phyloP scores from a whole-genome alignment of 1,140 invertebrate species.

The Lepidurus couesii region DNA sequence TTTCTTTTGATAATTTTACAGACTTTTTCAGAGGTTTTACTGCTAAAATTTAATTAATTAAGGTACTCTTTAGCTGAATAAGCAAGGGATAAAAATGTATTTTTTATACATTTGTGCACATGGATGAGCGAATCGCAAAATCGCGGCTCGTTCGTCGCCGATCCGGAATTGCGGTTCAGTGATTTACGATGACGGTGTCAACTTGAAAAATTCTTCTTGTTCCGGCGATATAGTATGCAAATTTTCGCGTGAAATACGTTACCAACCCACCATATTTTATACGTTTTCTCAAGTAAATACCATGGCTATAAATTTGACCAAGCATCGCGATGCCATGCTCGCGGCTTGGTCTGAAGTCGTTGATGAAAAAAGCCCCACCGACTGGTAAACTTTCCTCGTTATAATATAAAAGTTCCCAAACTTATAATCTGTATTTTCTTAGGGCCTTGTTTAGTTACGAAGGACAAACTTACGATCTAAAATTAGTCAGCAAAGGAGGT shows the following conservation, averaged over 20 bases:
- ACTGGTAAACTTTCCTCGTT: slow-evolving; percentile 54
- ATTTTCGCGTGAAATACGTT: neutral
- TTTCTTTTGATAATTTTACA: neutral
- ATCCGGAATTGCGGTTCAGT: neutral
- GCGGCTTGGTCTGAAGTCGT: slow-evolving; percentile 78
- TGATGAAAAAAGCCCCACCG: slow-evolving; percentile 67
- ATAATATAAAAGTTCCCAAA: neutral
- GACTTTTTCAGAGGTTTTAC: neutral
- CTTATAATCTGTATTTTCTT: slow-evolving; percentile 38
- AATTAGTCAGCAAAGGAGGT: slow-evolving; percentile 70
- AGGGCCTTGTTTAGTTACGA: slow-evolving; percentile 91
- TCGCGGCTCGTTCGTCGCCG: neutral
- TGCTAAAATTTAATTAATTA: neutral
- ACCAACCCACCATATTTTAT: neutral
- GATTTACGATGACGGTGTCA: neutral
- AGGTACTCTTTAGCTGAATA: neutral
- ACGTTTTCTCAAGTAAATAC: neutral
- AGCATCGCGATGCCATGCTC: slow-evolving; percentile 62
- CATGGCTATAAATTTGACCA: slow-evolving; percentile 78
- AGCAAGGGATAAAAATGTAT: neutral
- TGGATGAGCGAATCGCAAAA: neutral
- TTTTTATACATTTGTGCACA: neutral
- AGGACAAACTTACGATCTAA: slow-evolving; percentile 76
- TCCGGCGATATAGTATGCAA: slow-evolving; percentile 12
- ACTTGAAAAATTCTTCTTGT: slow-evolving; percentile 9